Conservation (phyloP, 1,140 invertebrate species). For the Magallana ariakensis region DNA sequence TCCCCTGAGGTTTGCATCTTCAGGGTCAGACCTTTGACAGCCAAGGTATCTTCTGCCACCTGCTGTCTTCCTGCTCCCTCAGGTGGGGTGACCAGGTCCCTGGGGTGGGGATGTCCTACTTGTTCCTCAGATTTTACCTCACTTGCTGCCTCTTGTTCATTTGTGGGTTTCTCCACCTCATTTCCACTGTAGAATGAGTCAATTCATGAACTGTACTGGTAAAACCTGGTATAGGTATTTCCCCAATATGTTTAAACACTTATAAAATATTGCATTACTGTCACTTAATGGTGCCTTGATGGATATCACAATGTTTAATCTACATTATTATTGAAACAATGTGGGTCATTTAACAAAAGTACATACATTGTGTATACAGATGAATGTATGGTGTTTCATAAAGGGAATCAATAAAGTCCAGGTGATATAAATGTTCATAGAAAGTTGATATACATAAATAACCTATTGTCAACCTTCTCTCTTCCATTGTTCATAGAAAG, state of each 20-base stretch:
- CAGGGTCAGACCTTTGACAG: neutral
- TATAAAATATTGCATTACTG: neutral
- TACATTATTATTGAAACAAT: neutral
- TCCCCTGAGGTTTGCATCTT: conserved; percentile 20
- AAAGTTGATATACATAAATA: no score
- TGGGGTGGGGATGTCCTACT: neutral
- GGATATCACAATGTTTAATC: neutral
- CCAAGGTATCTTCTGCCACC: neutral
- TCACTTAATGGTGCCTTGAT: neutral
- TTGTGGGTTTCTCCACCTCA: neutral
- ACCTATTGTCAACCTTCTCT: no score
- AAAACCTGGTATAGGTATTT: neutral
- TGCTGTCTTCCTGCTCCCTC: conserved; percentile 22
- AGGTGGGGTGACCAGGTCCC: neutral
- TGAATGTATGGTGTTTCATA: no score
- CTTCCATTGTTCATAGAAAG: no score
- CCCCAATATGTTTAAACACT: neutral
- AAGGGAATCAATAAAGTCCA: no score
- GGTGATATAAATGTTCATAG: no score
- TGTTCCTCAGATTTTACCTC: neutral
- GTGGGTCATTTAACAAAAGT: neutral
- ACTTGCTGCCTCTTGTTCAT: neutral
- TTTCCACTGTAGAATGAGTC: neutral
- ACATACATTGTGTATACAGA: neutral
- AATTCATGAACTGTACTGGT: neutral